These are phyloP conservation scores for Triplophysa rosa DNA, from an alignment of 2,113 vertebrate species.

Conservation along the genomic window DNA sequence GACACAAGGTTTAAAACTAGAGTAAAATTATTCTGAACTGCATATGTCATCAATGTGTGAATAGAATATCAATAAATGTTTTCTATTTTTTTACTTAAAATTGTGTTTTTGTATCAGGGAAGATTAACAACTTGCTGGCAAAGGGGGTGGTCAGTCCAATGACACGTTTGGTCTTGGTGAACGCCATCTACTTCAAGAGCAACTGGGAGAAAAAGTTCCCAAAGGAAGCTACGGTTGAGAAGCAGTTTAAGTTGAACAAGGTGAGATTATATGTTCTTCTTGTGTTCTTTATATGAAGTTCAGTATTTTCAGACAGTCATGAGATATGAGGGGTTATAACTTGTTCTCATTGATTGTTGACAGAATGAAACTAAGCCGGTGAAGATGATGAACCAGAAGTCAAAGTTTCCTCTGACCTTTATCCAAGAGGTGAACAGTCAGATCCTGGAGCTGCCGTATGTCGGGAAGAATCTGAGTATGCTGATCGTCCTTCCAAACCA, in stretches of 20 bases:
- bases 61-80: too few species aligned
- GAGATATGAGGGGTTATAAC: background rate
- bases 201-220: conserved; percentile 82
- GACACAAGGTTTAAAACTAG: conserved; percentile 66
- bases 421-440: conserved; percentile 74
- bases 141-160: conserved; percentile 62
- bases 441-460: conserved; percentile 89
- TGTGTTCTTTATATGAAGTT: background rate
- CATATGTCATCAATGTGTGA: background rate
- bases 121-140: conserved; percentile 82
- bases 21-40: background rate
- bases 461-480: conserved; percentile 90
- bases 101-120: conserved; percentile 70
- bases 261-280: conserved; percentile 44
- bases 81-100: background rate
- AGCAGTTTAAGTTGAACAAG: conserved; percentile 73
- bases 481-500: conserved; percentile 85
- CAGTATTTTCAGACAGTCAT: background rate
- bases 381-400: conserved; percentile 84
- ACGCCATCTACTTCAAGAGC: conserved; percentile 94
- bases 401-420: conserved; percentile 71
- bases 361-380: conserved; percentile 83
- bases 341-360: conserved; percentile 30
- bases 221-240: conserved; percentile 64
- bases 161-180: conserved; percentile 85